A percentile compares a stretch with the other conserved stretches of the same genome.
These are phyloP conservation scores for Nephrotoma guestfalica DNA, from an alignment of 2,888 invertebrate species.

Conservation along the genomic window DNA sequence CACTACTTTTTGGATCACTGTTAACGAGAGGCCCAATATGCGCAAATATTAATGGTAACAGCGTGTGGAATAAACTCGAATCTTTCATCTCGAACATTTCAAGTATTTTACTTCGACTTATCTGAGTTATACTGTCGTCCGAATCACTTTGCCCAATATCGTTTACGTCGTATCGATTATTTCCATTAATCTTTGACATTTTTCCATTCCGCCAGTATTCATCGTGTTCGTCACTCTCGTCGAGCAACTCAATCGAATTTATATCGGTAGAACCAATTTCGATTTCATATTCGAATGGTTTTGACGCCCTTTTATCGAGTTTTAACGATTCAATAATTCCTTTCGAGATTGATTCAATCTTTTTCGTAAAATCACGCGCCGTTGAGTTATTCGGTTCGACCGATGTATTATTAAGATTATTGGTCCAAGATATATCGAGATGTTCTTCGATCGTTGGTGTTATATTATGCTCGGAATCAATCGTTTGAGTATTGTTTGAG, in stretches of 20 bases:
- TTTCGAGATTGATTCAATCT: slow-evolving; percentile 32
- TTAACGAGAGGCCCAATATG: slow-evolving; percentile 62
- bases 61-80: slow-evolving; percentile 47
- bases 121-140: slow-evolving; percentile 22
- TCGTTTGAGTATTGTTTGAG: slow-evolving; percentile 32
- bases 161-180: slow-evolving; percentile 23
- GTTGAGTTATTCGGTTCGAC: slow-evolving; percentile 27
- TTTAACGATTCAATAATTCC: slow-evolving; percentile 33
- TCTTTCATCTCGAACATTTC: slow-evolving; percentile 30
- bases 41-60: slow-evolving; percentile 72
- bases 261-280: slow-evolving; percentile 33
- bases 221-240: slow-evolving; percentile 25
- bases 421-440: slow-evolving; percentile 32
- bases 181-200: slow-evolving; percentile 28
- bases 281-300: slow-evolving; percentile 32
- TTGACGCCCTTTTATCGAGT: slow-evolving; percentile 31
- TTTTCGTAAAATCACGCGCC: slow-evolving; percentile 30
- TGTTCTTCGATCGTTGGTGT: slow-evolving; percentile 32
- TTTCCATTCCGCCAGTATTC: slow-evolving; percentile 27
- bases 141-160: slow-evolving; percentile 13
- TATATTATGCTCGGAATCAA: slow-evolving; percentile 33
- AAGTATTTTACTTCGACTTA: slow-evolving; percentile 25
- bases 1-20: slow-evolving; percentile 76
- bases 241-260: slow-evolving; percentile 25
- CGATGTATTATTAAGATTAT: slow-evolving; percentile 27